Evolutionary conservation across 2,113 vertebrate genomes (phyloP).

Genomic region (Esox niger): DNA sequence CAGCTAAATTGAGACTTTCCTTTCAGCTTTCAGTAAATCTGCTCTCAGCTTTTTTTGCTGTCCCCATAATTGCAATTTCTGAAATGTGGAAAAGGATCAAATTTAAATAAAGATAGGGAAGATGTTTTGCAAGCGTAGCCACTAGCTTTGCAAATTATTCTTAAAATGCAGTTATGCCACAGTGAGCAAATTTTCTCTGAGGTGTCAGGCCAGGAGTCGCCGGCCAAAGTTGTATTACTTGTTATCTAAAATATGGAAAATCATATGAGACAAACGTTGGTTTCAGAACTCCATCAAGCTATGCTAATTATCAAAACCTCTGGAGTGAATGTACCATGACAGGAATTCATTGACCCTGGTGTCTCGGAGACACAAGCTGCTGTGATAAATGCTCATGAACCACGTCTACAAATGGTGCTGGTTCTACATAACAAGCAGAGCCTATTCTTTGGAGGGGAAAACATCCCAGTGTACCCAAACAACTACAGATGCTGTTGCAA

Average conservation of each 20-base stretch:
- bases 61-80: slow-evolving; percentile 23
- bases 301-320: slow-evolving; percentile 20
- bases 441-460: neutral
- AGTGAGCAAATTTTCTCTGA: neutral
- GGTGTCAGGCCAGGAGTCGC: slow-evolving; percentile 20
- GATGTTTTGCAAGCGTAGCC: no score
- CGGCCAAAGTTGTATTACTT: neutral
- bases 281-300: slow-evolving; percentile 23
- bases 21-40: slow-evolving; percentile 2
- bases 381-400: slow-evolving; percentile 19
- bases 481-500: slow-evolving; percentile 20
- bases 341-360: slow-evolving; percentile 21
- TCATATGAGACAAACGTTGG: neutral
- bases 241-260: slow-evolving; percentile 12
- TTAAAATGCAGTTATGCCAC: slow-evolving; percentile 18
- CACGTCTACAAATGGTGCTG: neutral
- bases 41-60: slow-evolving; percentile 4
- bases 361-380: slow-evolving; percentile 4
- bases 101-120: slow-evolving; percentile 29
- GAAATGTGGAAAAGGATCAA: slow-evolving; percentile 24
- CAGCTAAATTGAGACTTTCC: neutral
- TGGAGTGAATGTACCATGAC: slow-evolving; percentile 16
- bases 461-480: slow-evolving; percentile 6
- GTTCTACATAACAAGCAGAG: slow-evolving; percentile 6
- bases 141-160: slow-evolving; percentile 3